These are phyloP conservation scores for Drosophila kuntzei DNA, from an alignment of 2,888 invertebrate species.

Conservation along the genomic window DNA sequence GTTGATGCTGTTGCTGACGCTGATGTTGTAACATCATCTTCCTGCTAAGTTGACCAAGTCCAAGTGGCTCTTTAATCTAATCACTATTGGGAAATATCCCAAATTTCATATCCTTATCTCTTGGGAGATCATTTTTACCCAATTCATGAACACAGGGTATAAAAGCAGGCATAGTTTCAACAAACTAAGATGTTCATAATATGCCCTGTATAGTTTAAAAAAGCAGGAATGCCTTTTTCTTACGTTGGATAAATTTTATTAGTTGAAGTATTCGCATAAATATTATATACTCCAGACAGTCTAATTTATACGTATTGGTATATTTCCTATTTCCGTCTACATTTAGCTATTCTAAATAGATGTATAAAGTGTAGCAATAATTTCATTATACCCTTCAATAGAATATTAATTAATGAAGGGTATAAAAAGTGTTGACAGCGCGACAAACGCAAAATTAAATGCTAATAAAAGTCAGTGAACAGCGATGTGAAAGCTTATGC, in stretches of 20 bases:
- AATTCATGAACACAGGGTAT: not conserved
- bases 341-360: not conserved
- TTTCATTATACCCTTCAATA: not conserved
- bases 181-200: not conserved
- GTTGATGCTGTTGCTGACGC: slow-evolving; percentile 11
- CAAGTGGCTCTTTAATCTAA: slow-evolving; percentile 27
- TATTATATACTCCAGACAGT: no score
- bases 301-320: not conserved
- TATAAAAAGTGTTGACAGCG: slow-evolving; percentile 59
- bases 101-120: not conserved
- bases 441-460: slow-evolving; percentile 69
- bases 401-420: not conserved
- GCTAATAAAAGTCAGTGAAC: slow-evolving; percentile 69
- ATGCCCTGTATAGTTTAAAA: not conserved
- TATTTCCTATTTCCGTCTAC: not conserved
- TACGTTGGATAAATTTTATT: not conserved
- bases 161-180: not conserved
- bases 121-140: slow-evolving; percentile 7
- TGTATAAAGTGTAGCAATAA: not conserved
- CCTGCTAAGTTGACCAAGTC: slow-evolving; percentile 13
- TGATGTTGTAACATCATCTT: slow-evolving; percentile 18
- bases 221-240: not conserved
- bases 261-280: not conserved
- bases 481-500: slow-evolving; percentile 67
- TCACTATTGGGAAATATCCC: slow-evolving; percentile 12